A percentile compares a stretch with the other conserved stretches of the same genome.
These are phyloP conservation scores for Camponotus vicinus DNA, from an alignment of 1,140 invertebrate species.

Conservation along the genomic window DNA sequence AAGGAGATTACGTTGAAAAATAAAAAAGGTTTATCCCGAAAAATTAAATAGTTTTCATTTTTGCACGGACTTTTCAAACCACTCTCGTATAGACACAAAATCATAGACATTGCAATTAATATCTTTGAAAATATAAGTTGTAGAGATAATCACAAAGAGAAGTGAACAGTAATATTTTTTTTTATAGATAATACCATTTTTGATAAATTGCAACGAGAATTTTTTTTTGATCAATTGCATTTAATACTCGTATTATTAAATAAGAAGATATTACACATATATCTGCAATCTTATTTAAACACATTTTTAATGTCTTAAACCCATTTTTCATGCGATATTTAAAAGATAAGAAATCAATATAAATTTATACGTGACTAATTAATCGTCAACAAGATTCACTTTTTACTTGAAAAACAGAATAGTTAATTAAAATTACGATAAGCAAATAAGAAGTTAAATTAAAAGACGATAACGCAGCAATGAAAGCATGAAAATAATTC, in stretches of 20 bases:
- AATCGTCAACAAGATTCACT: not conserved
- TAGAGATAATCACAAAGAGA: not conserved
- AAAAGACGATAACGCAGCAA: not conserved
- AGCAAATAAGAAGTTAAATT: conserved; percentile 22
- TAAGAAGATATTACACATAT: not conserved
- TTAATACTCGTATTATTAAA: not conserved
- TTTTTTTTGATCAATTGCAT: not conserved
- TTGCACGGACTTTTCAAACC: too few species aligned
- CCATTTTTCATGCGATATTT: not conserved
- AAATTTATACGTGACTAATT: not conserved
- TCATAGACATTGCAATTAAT: not conserved
- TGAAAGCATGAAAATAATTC: conserved; percentile 17
- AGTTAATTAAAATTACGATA: not conserved
- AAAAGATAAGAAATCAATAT: not conserved
- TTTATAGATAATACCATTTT: not conserved
- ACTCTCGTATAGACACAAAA: not conserved
- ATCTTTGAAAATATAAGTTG: not conserved
- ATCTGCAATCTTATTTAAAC: too few species aligned
- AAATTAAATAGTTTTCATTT: too few species aligned
- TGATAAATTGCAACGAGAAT: not conserved
- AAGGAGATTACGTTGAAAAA: too few species aligned
- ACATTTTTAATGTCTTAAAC: not conserved
- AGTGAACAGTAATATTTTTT: not conserved
- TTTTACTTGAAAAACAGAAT: not conserved
- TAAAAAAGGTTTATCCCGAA: too few species aligned